Conservation (phyloP, 2,113 vertebrate species). For the Tragelaphus buxtoni region DNA sequence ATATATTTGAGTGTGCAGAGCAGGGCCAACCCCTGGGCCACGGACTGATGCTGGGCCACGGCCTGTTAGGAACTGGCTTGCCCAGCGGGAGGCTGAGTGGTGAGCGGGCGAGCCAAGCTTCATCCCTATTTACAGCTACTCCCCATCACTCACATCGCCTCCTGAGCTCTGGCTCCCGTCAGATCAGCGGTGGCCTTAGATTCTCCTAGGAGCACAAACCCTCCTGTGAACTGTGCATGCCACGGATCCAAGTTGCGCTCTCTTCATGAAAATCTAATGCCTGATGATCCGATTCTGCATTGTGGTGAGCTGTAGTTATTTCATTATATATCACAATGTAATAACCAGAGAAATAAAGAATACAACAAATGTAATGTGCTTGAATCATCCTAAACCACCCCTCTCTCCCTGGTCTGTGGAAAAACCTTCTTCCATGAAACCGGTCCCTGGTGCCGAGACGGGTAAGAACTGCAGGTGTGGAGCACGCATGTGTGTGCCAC, state of each 20-base stretch:
- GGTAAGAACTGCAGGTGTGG: neutral
- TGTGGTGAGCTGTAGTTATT: neutral
- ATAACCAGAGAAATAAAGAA: neutral
- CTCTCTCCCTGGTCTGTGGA: neutral
- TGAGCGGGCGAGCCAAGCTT: neutral
- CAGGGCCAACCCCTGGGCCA: neutral
- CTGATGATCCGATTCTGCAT: neutral
- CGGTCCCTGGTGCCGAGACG: accelerated
- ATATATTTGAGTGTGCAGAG: neutral
- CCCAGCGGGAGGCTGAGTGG: neutral
- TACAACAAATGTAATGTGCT: accelerated
- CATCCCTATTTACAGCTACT: neutral
- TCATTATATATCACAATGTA: neutral
- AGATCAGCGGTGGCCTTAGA: neutral
- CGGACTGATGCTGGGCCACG: neutral
- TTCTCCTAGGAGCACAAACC: neutral
- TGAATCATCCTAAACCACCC: neutral
- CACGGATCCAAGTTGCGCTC: accelerated
- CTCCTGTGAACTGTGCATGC: neutral
- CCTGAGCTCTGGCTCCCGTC: neutral
- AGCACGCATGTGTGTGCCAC: neutral
- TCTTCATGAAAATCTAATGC: neutral
- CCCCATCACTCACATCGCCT: neutral
- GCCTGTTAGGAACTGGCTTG: neutral
- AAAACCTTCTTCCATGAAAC: neutral